phyloP scores from a whole-genome alignment of 37 sponge, comb jelly and placozoan species.

The Oopsacas minuta region DNA sequence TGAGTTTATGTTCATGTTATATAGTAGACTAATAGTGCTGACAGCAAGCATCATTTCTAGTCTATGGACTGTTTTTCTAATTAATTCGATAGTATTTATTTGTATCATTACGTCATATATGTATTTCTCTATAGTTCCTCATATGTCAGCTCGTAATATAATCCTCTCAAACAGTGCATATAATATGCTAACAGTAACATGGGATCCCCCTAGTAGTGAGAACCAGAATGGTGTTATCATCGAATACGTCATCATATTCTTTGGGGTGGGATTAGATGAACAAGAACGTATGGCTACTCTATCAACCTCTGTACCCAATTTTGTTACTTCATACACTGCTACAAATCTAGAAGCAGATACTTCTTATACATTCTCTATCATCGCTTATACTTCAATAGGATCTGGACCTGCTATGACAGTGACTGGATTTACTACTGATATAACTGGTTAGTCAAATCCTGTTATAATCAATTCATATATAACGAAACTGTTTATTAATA shows the following conservation, averaged over 20 bases:
- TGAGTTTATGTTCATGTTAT: no score
- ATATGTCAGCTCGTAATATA: background rate
- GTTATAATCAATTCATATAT: background rate
- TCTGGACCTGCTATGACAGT: background rate
- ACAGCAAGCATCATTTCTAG: no score
- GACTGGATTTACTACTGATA: background rate
- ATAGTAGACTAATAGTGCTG: no score
- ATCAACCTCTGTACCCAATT: background rate
- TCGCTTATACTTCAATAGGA: background rate
- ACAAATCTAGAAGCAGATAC: background rate
- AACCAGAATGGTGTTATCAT: background rate
- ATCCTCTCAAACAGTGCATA: background rate
- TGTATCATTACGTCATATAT: no score
- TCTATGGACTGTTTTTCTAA: no score
- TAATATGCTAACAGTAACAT: background rate
- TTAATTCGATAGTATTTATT: no score
- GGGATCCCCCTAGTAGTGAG: background rate
- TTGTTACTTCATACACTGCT: background rate
- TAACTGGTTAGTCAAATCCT: no score
- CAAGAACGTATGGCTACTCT: background rate
- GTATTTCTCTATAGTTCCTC: background rate
- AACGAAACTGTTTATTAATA: background rate
- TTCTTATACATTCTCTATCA: background rate
- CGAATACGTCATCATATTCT: background rate
- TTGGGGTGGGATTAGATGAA: background rate